These are phyloP conservation scores for Synaphobranchus kaupii DNA, from an alignment of 2,797 vertebrate genomes.

Conservation along the genomic window DNA sequence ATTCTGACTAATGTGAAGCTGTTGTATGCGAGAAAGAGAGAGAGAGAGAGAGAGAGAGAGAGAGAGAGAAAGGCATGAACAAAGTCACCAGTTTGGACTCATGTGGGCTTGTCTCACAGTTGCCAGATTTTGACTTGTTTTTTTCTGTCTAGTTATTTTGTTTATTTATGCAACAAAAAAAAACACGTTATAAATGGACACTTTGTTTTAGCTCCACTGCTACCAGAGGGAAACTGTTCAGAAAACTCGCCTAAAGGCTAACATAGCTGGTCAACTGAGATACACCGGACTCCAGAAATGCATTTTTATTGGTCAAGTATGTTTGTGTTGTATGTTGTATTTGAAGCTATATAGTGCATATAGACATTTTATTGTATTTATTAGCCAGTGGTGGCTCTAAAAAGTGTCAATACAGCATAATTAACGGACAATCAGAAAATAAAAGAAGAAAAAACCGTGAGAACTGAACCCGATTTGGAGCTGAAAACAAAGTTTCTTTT, in stretches of 20 bases:
- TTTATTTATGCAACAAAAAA: slow-evolving; percentile 95
- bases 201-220: slow-evolving; percentile 94
- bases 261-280: slow-evolving; percentile 76
- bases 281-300: slow-evolving; percentile 75
- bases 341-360: slow-evolving; percentile 84
- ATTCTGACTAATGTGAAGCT: slow-evolving; percentile 99
- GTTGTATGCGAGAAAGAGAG: slow-evolving; percentile 75
- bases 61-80: slow-evolving; percentile 83
- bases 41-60: not conserved
- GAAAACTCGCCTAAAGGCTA: slow-evolving; percentile 76
- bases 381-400: slow-evolving; percentile 94
- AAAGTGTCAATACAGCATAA: slow-evolving; percentile 83
- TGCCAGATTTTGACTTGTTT: slow-evolving; percentile 87
- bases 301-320: slow-evolving; percentile 75
- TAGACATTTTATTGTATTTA: slow-evolving; percentile 92
- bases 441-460: slow-evolving; percentile 57
- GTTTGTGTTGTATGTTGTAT: slow-evolving; percentile 84
- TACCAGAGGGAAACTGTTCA: slow-evolving; percentile 69
- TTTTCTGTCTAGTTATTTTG: slow-evolving; percentile 92
- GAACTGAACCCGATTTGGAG: slow-evolving; percentile 78
- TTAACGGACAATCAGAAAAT: slow-evolving; percentile 88
- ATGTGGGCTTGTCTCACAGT: slow-evolving; percentile 89
- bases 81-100: slow-evolving; percentile 93
- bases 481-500: slow-evolving; percentile 78
- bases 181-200: slow-evolving; percentile 91